Evolutionary conservation across 1,140 invertebrate species (phyloP), one percentile per base, ranked within the genome.

Genomic region (Tachypleus tridentatus): DNA sequence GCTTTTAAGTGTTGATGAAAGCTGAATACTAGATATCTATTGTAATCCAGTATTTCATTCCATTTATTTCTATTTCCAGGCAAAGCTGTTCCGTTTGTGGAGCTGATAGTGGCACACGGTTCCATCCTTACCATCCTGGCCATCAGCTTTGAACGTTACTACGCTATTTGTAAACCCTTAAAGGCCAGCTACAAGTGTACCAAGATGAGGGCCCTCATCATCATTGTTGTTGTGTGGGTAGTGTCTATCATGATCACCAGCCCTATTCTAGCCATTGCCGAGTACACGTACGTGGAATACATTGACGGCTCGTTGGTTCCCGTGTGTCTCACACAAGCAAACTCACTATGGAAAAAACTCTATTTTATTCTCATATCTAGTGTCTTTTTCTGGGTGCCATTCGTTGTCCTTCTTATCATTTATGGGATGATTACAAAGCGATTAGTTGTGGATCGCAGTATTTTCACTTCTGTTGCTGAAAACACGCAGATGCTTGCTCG

Each of bases 51-150:
- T 29, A 29, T 29, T 29, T 29, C 29, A 29, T 29, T 29, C 29
- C 29, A 29, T 29, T 29, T 60, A 9, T 47, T 60, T 63, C n/a
- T 51, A 51, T 53, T 71, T 72, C 60, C 72, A 80, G 79, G 79
- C 71, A 77, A 77, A 70, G 85, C 88, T 10, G 90, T 95, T 4
- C 91, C 93, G 0, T 96, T 93, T 74, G 85, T 96, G 56, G 93
- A 97, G 78, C 80, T 93, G 71, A 90, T 90, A 0, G 91, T 96
- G 29, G 90, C 91, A 2, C 91, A 95, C 75, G 91, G 91, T 9
- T 94, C 91, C 4, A 91, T 95, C 3, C 79, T 96, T 49, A 97
- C 93, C 9, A 96, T 97, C 68, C 78, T 97, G 71, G 92, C 93
- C 58, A 80, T 81, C 63, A 77, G 89, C 75, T 90, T 96, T 74